Conservation (phyloP, 2,888 invertebrate genomes). For the Agrochola lychnidis region DNA sequence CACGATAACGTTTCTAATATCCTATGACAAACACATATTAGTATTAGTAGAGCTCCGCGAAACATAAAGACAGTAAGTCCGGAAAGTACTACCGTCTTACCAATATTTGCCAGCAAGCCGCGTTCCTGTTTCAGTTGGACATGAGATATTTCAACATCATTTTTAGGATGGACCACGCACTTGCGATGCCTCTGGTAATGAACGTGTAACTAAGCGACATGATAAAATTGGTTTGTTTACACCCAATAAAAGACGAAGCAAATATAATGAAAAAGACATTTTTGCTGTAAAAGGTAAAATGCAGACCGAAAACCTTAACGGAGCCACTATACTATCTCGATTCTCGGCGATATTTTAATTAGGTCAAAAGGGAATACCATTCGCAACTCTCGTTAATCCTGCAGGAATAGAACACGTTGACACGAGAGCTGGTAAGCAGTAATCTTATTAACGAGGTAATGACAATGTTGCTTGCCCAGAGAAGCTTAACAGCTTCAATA, state of each 20-base stretch:
- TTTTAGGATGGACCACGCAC: neutral
- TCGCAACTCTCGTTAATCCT: constrained; percentile 14
- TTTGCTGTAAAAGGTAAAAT: neutral
- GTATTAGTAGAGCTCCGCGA: neutral
- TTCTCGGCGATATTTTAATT: constrained; percentile 1
- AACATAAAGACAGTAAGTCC: constrained; percentile 4
- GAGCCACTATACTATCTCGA: neutral
- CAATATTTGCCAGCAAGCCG: neutral
- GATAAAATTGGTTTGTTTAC: neutral
- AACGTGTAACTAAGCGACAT: neutral
- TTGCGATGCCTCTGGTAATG: neutral
- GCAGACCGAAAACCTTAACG: neutral
- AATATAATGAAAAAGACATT: neutral
- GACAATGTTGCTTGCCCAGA: constrained; percentile 1
- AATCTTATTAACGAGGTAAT: constrained; percentile 31
- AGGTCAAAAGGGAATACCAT: constrained; percentile 20
- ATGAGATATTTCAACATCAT: neutral
- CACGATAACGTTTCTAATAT: constrained; percentile 62
- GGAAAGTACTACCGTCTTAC: neutral
- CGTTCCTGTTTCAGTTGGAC: neutral
- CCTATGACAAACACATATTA: constrained; percentile 51
- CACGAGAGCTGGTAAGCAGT: constrained; percentile 14
- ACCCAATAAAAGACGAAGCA: neutral
- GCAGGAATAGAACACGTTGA: constrained; percentile 14
- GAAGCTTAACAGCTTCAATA: neutral